Conservation (phyloP, 2,797 vertebrate genomes). For the Pseudochirops cupreus region DNA sequence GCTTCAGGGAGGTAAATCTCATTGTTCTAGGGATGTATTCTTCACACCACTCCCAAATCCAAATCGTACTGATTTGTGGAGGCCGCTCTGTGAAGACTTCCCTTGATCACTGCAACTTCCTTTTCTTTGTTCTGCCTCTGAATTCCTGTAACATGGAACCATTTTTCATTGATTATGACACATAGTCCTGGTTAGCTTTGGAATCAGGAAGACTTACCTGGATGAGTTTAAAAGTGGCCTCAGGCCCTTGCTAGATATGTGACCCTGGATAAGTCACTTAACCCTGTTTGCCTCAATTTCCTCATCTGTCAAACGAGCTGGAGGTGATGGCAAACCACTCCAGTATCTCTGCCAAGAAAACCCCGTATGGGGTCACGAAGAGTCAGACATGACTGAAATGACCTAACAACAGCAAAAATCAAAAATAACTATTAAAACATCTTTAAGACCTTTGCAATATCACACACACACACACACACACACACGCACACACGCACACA, state of each 20-base stretch:
- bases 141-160: background rate
- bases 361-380: background rate
- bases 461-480: no score
- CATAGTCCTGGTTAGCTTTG: background rate
- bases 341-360: background rate
- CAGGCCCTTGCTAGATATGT: background rate
- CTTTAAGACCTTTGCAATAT: background rate
- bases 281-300: background rate
- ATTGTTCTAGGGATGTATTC: background rate
- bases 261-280: background rate
- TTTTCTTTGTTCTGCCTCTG: background rate
- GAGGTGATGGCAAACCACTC: background rate
- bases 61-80: background rate
- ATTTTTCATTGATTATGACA: background rate
- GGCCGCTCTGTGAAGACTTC: background rate
- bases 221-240: background rate
- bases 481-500: no score
- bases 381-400: background rate
- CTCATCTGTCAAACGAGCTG: background rate
- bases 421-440: background rate
- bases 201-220: background rate
- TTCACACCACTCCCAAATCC: background rate
- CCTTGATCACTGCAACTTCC: background rate
- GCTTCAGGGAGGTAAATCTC: background rate
- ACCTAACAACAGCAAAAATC: background rate